Evolutionary conservation across 2,888 invertebrate species (phyloP).

Genomic region (Malthinus seriepunctatus): DNA sequence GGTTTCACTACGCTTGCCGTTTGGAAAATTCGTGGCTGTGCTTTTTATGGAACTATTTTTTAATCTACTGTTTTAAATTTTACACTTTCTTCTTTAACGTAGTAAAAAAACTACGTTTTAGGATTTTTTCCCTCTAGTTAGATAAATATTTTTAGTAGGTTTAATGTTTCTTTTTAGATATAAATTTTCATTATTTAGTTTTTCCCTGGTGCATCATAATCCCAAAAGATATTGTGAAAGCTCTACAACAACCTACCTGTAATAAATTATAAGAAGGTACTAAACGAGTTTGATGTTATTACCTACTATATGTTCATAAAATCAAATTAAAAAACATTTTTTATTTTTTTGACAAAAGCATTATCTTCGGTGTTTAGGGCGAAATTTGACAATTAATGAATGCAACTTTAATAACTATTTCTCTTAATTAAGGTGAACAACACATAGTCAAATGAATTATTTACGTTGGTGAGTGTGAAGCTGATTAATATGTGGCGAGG

Average conservation of each 20-base stretch:
- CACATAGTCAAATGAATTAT: slow-evolving; percentile 24
- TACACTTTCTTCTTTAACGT: too few species aligned
- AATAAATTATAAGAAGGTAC: slow-evolving; percentile 21
- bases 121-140: too few species aligned
- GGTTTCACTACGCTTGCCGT: too few species aligned
- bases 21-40: too few species aligned
- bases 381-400: slow-evolving; percentile 20
- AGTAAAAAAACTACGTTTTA: too few species aligned
- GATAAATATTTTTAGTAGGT: slow-evolving; percentile 10
- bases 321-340: slow-evolving; percentile 15
- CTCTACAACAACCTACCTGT: slow-evolving; percentile 10
- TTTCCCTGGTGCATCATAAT: slow-evolving; percentile 17
- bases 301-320: slow-evolving; percentile 15
- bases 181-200: slow-evolving; percentile 17
- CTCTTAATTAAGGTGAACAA: slow-evolving; percentile 27
- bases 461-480: slow-evolving; percentile 23
- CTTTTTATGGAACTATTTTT: too few species aligned
- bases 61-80: too few species aligned
- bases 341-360: slow-evolving; percentile 9
- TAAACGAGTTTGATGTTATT: slow-evolving; percentile 8
- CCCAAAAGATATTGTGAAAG: slow-evolving; percentile 16
- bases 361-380: slow-evolving; percentile 7
- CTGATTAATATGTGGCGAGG: slow-evolving; percentile 26
- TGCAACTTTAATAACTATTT: slow-evolving; percentile 22
- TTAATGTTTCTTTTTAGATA: slow-evolving; percentile 10